Conservation (phyloP, 2,113 vertebrate species). For the Erythrocercus mccallii region DNA sequence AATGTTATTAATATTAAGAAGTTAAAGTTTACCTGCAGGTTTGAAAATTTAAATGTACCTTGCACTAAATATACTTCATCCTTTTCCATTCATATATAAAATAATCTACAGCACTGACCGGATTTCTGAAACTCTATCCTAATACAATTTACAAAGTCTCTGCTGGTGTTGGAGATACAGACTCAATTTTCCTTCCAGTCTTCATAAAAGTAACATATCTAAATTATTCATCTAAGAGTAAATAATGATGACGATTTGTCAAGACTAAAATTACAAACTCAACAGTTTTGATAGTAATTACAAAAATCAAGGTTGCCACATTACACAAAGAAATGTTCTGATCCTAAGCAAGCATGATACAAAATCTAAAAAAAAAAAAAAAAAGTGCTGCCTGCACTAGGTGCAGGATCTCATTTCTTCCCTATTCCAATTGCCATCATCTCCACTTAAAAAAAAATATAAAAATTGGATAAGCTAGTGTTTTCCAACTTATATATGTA, state of each 20-base stretch:
- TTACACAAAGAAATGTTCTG: slow-evolving; percentile 14
- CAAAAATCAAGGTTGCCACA: slow-evolving; percentile 21
- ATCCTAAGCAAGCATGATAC: not conserved
- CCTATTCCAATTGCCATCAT: not conserved
- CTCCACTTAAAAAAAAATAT: not conserved
- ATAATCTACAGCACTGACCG: slow-evolving; percentile 58
- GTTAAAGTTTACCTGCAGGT: slow-evolving; percentile 21
- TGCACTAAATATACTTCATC: slow-evolving; percentile 32
- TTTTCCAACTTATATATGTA: not conserved
- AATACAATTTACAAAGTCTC: slow-evolving; percentile 57
- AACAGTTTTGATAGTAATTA: slow-evolving; percentile 25
- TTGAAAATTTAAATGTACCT: slow-evolving; percentile 45
- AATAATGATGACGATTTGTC: slow-evolving; percentile 26
- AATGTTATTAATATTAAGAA: slow-evolving; percentile 30
- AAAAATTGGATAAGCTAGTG: not conserved
- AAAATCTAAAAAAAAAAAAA: not conserved
- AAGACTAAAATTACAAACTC: slow-evolving; percentile 38
- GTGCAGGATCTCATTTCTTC: not conserved
- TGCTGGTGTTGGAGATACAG: slow-evolving; percentile 30
- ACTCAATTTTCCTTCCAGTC: slow-evolving; percentile 40
- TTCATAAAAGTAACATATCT: slow-evolving; percentile 46
- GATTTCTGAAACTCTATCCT: slow-evolving; percentile 57
- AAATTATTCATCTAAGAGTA: slow-evolving; percentile 51
- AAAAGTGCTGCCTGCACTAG: not conserved
- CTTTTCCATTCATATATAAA: slow-evolving; percentile 26